These are phyloP conservation scores for Atta colombica DNA, from an alignment of 1,140 invertebrate species.

Conservation along the genomic window DNA sequence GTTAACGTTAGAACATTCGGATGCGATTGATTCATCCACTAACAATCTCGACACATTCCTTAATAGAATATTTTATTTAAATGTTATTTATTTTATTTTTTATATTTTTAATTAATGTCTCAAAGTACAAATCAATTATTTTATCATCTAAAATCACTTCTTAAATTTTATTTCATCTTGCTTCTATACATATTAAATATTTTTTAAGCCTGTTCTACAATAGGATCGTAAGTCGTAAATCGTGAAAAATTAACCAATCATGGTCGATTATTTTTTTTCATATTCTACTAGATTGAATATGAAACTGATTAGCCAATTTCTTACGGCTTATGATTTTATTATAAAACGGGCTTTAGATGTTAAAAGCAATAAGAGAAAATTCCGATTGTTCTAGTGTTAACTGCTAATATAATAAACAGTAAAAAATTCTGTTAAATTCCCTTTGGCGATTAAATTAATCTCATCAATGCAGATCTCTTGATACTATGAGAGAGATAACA, in stretches of 20 bases:
- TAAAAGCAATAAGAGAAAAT: not conserved
- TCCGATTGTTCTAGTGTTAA: slow-evolving; percentile 27
- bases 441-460: slow-evolving; percentile 44
- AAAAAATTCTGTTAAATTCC: slow-evolving; percentile 17
- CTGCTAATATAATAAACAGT: not conserved
- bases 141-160: no score
- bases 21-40: not conserved
- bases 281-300: no score
- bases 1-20: slow-evolving; percentile 24
- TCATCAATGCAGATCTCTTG: slow-evolving; percentile 21
- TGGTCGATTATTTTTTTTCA: no score
- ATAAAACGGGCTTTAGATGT: not conserved
- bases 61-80: not conserved
- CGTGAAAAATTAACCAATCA: no score
- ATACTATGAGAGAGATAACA: not conserved
- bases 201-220: no score
- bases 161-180: no score
- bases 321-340: no score
- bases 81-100: not conserved
- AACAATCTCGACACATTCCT: not conserved
- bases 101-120: not conserved
- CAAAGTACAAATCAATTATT: no score
- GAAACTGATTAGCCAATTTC: no score
- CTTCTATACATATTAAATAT: no score
- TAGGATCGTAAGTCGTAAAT: no score